These are phyloP conservation scores for Limosa lapponica DNA, from an alignment of 2,797 vertebrate genomes.

Conservation along the genomic window DNA sequence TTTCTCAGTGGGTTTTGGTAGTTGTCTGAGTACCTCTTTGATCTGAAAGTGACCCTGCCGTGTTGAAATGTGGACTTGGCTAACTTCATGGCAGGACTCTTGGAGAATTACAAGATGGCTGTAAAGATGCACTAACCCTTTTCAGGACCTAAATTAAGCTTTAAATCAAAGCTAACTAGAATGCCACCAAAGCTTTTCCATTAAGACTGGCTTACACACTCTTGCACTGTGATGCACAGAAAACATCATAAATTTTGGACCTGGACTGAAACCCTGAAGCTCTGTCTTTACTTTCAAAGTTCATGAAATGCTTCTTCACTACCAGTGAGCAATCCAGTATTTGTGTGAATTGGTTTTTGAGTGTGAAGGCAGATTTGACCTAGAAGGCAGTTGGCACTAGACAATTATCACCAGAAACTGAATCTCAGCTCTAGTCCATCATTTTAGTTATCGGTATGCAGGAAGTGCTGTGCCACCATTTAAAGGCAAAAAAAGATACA, in stretches of 20 bases:
- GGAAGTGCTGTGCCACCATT: background rate
- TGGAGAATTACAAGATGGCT: slow-evolving; percentile 73
- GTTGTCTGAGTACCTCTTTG: slow-evolving; percentile 52
- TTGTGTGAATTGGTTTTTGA: slow-evolving; percentile 67
- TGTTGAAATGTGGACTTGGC: slow-evolving; percentile 72
- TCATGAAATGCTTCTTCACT: slow-evolving; percentile 39
- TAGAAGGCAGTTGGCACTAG: slow-evolving; percentile 38
- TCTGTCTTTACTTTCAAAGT: slow-evolving; percentile 50
- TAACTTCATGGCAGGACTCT: slow-evolving; percentile 70
- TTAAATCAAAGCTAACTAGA: slow-evolving; percentile 76
- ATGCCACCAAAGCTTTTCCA: slow-evolving; percentile 70
- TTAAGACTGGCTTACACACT: slow-evolving; percentile 72
- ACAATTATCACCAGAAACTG: slow-evolving; percentile 66
- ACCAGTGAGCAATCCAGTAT: slow-evolving; percentile 9
- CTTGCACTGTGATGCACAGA: slow-evolving; percentile 66
- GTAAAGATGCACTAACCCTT: slow-evolving; percentile 74
- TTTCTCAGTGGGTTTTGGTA: slow-evolving; percentile 35
- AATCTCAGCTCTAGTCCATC: slow-evolving; percentile 15
- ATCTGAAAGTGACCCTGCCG: slow-evolving; percentile 71
- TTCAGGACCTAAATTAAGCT: slow-evolving; percentile 75
- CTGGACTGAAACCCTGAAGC: slow-evolving; percentile 40
- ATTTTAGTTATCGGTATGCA: background rate
- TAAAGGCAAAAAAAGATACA: slow-evolving; percentile 2
- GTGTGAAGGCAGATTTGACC: slow-evolving; percentile 62
- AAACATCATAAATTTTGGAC: slow-evolving; percentile 68